Base-by-base conservation (phyloP, 2,797 vertebrate species). In the Pempheris klunzingeri region DNA sequence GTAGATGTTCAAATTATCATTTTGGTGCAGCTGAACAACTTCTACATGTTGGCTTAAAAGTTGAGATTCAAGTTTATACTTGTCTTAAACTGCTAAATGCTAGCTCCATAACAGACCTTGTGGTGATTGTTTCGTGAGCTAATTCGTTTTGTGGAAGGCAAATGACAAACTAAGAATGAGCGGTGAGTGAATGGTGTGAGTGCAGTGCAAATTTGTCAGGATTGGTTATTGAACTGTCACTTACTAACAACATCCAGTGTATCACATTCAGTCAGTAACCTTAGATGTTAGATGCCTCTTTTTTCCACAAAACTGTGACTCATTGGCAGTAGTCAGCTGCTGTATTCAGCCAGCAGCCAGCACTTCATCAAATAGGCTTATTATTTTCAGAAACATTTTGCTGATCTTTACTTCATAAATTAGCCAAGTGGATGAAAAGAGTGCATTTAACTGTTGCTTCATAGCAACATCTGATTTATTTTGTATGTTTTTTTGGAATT, bases 141-240 rank as follows among this genome's bases (percentile, higher is more conserved):
- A 10, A 38, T 11, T 39, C 15, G 7, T 28, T 49, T 18, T 59
- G 47, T 38, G 28, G 18, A 28, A 59, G 14, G 24, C 32, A 38
- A 69, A 58, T 38, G 20, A 17, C 14, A 68, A 67, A 46, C 39
- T 14, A 46, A 44, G n/a, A 18, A 4, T n/a, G n/a, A n/a, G n/a
- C n/a, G n/a, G n/a, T n/a, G n/a, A n/a, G n/a, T n/a, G 5, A 26
- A 28, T 17, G 44, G n/a, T 46, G 20, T 44, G 39, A 70, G 34
- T n/a, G 15, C 39, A 22, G 38, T 20, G 0, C 26, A 34, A 9
- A 70, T 7, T 49, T 54, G 34, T 52, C 28, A 32, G 47, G 13
- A 61, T 14, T 53, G 18, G 11, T 52, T 71, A 20, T 52, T 61
- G 30, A 39, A 68, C 11, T 9, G 17, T 59, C 34, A 70, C n/a